These are phyloP conservation scores for Pterostichus niger DNA, from an alignment of 2,888 invertebrate species.

Conservation along the genomic window DNA sequence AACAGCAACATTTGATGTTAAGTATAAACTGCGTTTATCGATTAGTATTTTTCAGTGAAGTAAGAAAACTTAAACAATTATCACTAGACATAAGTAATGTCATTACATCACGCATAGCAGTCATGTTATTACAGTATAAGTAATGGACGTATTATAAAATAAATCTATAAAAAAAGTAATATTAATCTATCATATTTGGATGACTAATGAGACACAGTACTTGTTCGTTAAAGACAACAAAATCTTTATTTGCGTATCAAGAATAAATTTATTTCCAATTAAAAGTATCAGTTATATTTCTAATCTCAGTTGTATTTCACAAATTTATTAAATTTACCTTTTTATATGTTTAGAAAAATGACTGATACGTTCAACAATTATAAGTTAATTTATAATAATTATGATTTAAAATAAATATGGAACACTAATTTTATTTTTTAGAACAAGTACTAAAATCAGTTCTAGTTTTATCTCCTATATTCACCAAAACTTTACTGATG, in stretches of 20 bases:
- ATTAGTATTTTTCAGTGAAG: conserved; percentile 43
- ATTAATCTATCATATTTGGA: conserved; percentile 30
- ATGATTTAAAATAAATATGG: conserved; percentile 15
- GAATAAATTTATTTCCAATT: background rate
- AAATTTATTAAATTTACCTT: background rate
- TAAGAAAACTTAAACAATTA: conserved; percentile 62
- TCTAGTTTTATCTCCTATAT: background rate
- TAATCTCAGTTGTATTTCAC: no score
- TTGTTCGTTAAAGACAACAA: background rate
- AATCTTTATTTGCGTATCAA: background rate
- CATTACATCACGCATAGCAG: conserved; percentile 54
- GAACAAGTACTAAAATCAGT: conserved; percentile 25
- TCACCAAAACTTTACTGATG: conserved; percentile 37
- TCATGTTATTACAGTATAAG: conserved; percentile 59
- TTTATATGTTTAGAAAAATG: background rate
- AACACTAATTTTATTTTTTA: background rate
- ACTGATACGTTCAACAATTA: background rate
- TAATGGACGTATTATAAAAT: conserved; percentile 57
- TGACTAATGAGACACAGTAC: conserved; percentile 43
- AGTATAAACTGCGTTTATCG: conserved; percentile 57
- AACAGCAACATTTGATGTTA: conserved; percentile 43
- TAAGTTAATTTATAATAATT: background rate
- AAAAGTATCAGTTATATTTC: background rate
- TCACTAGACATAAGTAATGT: conserved; percentile 51
- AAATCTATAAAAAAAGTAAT: conserved; percentile 38